Conservation (phyloP, 2,797 vertebrate species). For the Myripristis murdjan region DNA sequence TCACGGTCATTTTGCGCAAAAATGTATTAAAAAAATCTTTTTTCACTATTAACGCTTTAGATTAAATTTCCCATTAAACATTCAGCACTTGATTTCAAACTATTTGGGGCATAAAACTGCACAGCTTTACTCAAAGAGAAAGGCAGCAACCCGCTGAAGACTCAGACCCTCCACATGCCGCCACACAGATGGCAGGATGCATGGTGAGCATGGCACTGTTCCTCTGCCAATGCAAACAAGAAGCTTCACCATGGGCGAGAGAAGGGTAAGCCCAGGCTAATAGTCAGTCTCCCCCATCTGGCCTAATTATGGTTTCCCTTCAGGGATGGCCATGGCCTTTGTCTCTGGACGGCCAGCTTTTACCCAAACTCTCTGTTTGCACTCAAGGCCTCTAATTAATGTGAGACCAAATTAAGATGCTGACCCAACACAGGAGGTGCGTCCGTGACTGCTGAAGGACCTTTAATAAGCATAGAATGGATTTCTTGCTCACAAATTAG, state of each 20-base stretch:
- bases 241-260: slow-evolving; percentile 52
- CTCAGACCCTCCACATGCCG: slow-evolving; percentile 37
- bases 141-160: not conserved
- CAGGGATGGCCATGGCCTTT: slow-evolving; percentile 68
- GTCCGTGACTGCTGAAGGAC: slow-evolving; percentile 48
- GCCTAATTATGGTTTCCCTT: slow-evolving; percentile 78
- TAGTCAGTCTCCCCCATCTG: slow-evolving; percentile 77
- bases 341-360: slow-evolving; percentile 59
- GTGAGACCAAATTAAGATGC: slow-evolving; percentile 72
- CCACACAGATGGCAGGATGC: slow-evolving; percentile 73
- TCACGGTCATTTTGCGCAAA: too few relatives aligned
- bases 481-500: slow-evolving; percentile 62
- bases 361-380: slow-evolving; percentile 47
- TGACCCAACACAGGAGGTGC: slow-evolving; percentile 61
- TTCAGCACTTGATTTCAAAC: not conserved
- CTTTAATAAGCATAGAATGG: slow-evolving; percentile 64
- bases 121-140: slow-evolving; percentile 1
- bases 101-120: not conserved
- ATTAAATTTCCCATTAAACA: too few relatives aligned
- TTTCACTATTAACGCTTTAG: too few relatives aligned
- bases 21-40: too few relatives aligned
- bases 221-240: slow-evolving; percentile 67
- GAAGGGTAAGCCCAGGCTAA: slow-evolving; percentile 68
- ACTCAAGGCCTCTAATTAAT: slow-evolving; percentile 76
- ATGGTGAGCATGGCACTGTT: slow-evolving; percentile 53